These are phyloP conservation scores for Rhagoletis zephyria DNA, from an alignment of 1,140 invertebrate genomes.

Conservation along the genomic window DNA sequence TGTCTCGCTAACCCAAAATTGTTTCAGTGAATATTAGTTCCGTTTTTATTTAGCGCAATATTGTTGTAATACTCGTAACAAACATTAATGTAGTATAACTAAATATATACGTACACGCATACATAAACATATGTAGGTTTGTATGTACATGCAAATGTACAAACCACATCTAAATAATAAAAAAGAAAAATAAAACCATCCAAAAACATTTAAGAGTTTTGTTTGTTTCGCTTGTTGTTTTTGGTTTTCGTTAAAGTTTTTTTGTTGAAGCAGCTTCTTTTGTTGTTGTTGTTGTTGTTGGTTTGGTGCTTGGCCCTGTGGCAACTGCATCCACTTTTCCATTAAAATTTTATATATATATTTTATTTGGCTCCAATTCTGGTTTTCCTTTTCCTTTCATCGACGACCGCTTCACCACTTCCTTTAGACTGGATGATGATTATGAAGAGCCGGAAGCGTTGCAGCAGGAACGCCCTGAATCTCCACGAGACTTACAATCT, in stretches of 20 bases:
- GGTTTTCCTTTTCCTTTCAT: not conserved
- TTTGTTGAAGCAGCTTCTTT: not conserved
- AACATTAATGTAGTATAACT: not conserved
- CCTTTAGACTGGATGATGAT: constrained; percentile 63
- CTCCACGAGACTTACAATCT: constrained; percentile 78
- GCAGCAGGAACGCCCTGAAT: constrained; percentile 62
- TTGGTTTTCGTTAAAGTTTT: constrained; percentile 8
- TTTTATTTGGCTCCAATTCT: constrained; percentile 1
- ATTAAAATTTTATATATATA: constrained; percentile 21
- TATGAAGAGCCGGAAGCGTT: constrained; percentile 67
- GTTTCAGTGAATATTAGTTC: too few relatives aligned
- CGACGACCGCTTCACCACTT: not conserved
- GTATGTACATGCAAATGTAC: not conserved
- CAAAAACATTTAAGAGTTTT: not conserved
- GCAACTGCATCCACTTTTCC: not conserved
- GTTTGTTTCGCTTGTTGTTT: constrained; percentile 42
- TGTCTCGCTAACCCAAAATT: too few relatives aligned
- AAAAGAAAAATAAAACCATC: not conserved
- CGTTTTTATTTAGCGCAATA: not conserved
- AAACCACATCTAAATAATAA: not conserved
- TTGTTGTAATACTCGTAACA: not conserved
- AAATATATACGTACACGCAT: not conserved
- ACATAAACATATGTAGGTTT: not conserved
- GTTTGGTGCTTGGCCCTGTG: not conserved
- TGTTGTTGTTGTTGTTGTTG: constrained; percentile 38